Evolutionary conservation across 2,113 vertebrate species (phyloP), one percentile per base, ranked within the genome.

Genomic region (Rhizomys pruinosus): DNA sequence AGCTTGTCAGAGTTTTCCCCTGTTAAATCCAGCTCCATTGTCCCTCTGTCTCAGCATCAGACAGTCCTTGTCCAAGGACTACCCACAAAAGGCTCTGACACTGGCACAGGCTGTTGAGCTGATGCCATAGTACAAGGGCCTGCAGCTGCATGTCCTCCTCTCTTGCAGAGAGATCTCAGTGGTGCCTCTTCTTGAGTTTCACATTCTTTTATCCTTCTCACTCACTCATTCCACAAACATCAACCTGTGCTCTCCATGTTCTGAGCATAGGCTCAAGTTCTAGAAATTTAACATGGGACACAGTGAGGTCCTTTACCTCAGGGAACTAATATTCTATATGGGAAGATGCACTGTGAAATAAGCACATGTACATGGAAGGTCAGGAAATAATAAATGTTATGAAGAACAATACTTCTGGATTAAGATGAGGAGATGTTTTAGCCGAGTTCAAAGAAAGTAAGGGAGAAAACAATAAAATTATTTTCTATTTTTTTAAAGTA

Each of bases 401-500:
- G 5, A 52, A 72, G 29, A 87, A 87, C 34, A 74, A 61, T 25
- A 39, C 4, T 55, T 82, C 34, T 29, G 44, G 61, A 57, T 63
- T 61, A 84, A 68, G 4, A 6, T 10, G 6, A 92, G 22, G 29
- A 88, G 47, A 47, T 68, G 42, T 44, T 34, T 90, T 72, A 66
- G 25, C 23, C 47, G 25, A 55, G 59, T 69, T 29, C 68, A 57
- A 93, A 78, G 34, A 37, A 79, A 79, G 25, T 20, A 34, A 37
- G 32, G 17, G 61, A 87, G 68, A 91, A 76, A 74, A 32, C 27
- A 34, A 44, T 0, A 1, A 87, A 87, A 23, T 19, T 25, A 1
- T 0, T 69, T 47, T 72, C 15, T 11, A n/a, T 47, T 7, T n/a
- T n/a, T n/a, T n/a, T n/a, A n/a, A n/a, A 23, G 23, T 25, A 1